A percentile compares a stretch with the other conserved stretches of the same genome.
Evolutionary conservation across 2,797 vertebrate genomes (phyloP).

Genomic region (Phyllotis vaccarum): DNA sequence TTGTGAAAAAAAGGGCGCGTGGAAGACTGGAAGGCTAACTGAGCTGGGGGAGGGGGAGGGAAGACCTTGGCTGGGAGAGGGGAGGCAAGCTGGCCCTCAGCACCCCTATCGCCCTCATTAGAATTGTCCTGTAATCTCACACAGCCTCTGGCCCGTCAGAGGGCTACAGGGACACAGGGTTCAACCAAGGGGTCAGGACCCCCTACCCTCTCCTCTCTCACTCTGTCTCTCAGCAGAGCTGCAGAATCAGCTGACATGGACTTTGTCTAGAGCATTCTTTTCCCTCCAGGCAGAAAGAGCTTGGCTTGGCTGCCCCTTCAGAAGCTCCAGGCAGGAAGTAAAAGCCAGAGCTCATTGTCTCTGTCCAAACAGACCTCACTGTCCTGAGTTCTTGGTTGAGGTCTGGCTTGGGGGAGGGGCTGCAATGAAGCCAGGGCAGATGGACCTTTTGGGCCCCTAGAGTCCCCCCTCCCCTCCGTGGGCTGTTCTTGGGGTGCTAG

Average conservation of each 20-base stretch:
- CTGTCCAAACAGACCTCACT: constrained; percentile 79
- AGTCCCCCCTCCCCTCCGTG: neutral
- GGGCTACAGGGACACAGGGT: constrained; percentile 1
- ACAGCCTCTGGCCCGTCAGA: constrained; percentile 20
- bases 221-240: constrained; percentile 51
- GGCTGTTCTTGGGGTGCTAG: neutral
- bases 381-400: constrained; percentile 64
- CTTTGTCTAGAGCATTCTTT: constrained; percentile 78
- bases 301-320: constrained; percentile 59
- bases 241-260: constrained; percentile 63
- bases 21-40: constrained; percentile 45
- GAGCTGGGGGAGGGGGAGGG: constrained; percentile 47
- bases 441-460: neutral
- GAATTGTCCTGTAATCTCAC: constrained; percentile 64
- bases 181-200: constrained; percentile 72
- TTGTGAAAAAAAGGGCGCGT: constrained; percentile 64
- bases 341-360: constrained; percentile 78
- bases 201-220: constrained; percentile 42
- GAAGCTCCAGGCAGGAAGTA: constrained; percentile 77
- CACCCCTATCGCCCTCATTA: neutral
- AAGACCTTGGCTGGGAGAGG: neutral
- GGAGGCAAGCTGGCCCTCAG: neutral
- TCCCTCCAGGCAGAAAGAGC: constrained; percentile 77
- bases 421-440: neutral
- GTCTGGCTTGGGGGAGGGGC: constrained; percentile 72